Evolutionary conservation across 2,888 invertebrate genomes (phyloP).

Genomic region (Chydorus sphaericus): DNA sequence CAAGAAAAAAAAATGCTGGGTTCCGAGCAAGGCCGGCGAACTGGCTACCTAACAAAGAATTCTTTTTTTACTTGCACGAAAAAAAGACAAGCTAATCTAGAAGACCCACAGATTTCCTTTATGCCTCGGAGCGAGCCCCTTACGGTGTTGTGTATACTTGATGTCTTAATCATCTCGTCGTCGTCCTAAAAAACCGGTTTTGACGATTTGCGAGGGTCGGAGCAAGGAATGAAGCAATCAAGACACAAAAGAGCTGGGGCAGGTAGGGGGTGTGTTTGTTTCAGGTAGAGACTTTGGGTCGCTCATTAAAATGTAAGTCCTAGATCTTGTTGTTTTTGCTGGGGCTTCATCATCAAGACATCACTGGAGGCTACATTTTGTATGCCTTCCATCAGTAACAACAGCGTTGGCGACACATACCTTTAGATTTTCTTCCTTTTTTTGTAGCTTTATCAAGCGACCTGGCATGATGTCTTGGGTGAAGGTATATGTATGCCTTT

Average conservation of each 20-base stretch:
- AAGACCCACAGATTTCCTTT: slow-evolving; percentile 7
- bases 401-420: too few relatives aligned
- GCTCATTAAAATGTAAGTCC: background rate
- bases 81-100: slow-evolving; percentile 13
- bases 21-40: background rate
- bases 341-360: too few relatives aligned
- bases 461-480: slow-evolving; percentile 7
- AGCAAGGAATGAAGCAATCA: too few relatives aligned
- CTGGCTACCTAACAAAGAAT: background rate
- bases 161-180: background rate
- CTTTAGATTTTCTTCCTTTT: background rate
- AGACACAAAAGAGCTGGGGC: too few relatives aligned
- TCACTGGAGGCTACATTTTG: too few relatives aligned
- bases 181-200: too few relatives aligned
- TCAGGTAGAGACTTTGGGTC: too few relatives aligned
- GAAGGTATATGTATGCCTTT: background rate
- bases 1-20: too few relatives aligned
- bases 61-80: slow-evolving; percentile 1
- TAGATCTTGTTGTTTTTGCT: too few relatives aligned
- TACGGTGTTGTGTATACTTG: background rate
- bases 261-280: too few relatives aligned
- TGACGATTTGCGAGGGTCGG: too few relatives aligned
- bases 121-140: background rate
- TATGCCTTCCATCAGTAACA: too few relatives aligned
- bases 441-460: background rate